Evolutionary conservation across 2,113 vertebrate species (phyloP).

Genomic region (Rhizomys pruinosus): DNA sequence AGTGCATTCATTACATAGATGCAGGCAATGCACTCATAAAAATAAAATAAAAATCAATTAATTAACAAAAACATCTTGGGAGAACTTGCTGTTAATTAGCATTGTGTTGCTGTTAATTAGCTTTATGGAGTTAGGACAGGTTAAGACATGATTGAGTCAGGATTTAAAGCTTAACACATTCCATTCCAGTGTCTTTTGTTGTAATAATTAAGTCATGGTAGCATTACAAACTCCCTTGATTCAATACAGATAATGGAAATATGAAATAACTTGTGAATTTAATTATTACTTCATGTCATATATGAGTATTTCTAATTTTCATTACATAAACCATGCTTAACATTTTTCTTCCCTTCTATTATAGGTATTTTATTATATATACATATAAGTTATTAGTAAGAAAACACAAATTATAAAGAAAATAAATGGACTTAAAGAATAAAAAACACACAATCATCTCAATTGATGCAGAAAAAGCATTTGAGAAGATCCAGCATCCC

Average conservation of each 20-base stretch:
- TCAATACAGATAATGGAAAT: not conserved
- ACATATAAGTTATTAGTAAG: not conserved
- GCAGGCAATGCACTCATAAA: too few relatives aligned
- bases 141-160: not conserved
- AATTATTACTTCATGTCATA: not conserved
- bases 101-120: too few relatives aligned
- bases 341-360: not conserved
- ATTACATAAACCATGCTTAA: not conserved
- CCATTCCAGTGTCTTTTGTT: not conserved
- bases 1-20: too few relatives aligned
- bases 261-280: not conserved
- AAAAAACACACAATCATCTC: too few relatives aligned
- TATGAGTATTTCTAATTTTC: not conserved
- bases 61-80: too few relatives aligned
- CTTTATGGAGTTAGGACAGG: not conserved
- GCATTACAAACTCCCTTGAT: not conserved
- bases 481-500: too few relatives aligned
- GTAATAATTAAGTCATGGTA: not conserved
- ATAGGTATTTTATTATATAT: not conserved
- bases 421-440: too few relatives aligned
- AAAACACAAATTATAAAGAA: not conserved
- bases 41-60: too few relatives aligned
- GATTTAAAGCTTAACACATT: not conserved
- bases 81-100: not conserved
- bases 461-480: too few relatives aligned